A percentile compares a stretch with the other conserved stretches of the same genome.
phyloP scores from a whole-genome alignment of 2,113 vertebrate genomes.

The Phainopepla nitens region DNA sequence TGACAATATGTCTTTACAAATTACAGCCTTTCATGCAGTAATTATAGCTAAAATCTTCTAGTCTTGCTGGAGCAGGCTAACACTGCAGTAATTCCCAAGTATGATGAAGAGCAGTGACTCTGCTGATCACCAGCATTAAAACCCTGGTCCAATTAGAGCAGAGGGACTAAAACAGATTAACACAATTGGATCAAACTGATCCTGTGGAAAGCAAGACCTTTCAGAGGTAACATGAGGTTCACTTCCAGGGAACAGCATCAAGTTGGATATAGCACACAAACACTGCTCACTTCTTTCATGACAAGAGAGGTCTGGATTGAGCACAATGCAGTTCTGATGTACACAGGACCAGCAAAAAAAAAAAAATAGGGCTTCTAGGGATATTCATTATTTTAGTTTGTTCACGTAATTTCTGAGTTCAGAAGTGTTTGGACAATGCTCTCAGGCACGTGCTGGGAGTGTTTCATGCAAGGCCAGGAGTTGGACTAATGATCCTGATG shows the following conservation, averaged over 20 bases:
- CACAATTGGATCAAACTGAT: slow-evolving; percentile 1
- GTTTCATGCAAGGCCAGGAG: not conserved
- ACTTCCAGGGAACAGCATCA: not conserved
- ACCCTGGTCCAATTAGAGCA: not conserved
- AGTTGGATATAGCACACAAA: not conserved
- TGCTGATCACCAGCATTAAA: not conserved
- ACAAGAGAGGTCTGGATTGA: not conserved
- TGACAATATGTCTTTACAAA: not conserved
- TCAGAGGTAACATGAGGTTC: rapidly evolving
- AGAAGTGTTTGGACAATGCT: not conserved
- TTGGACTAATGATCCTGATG: not conserved
- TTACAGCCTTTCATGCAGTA: not conserved
- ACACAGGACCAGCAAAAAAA: too few species aligned
- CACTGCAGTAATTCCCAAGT: not conserved
- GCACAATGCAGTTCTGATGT: not conserved
- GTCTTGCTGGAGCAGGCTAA: not conserved
- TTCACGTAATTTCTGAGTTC: not conserved
- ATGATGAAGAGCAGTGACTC: not conserved
- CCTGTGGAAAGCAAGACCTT: not conserved
- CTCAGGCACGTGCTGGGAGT: not conserved
- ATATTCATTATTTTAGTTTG: not conserved
- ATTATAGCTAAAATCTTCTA: not conserved
- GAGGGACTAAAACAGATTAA: not conserved
- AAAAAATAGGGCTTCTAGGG: rapidly evolving
- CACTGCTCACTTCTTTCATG: not conserved